A percentile compares a stretch with the other conserved stretches of the same genome.
These are phyloP conservation scores for Parascotia fuliginaria DNA, from an alignment of 2,888 invertebrate genomes.

Conservation along the genomic window DNA sequence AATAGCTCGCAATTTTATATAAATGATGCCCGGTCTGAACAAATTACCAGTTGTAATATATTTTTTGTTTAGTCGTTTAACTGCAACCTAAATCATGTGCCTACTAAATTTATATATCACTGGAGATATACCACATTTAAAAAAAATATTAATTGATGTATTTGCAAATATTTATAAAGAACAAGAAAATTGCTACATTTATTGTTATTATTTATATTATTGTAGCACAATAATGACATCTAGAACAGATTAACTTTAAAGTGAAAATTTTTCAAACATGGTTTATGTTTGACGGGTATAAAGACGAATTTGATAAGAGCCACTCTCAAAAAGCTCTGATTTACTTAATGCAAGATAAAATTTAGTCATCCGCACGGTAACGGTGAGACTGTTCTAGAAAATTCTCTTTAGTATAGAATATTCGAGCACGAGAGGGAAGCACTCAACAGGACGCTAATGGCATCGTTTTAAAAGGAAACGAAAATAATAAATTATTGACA, in stretches of 20 bases:
- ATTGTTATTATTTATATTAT: slow-evolving; percentile 34
- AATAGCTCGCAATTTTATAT: slow-evolving; percentile 8
- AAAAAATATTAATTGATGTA: too few species aligned
- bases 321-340: slow-evolving; percentile 54
- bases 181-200: too few species aligned
- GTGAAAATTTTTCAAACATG: slow-evolving; percentile 49
- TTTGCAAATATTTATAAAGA: too few species aligned
- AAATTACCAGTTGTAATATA: too few species aligned
- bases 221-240: slow-evolving; percentile 33
- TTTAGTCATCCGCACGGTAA: slow-evolving; percentile 59
- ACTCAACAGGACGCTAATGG: slow-evolving; percentile 74
- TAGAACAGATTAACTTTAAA: slow-evolving; percentile 29
- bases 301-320: slow-evolving; percentile 60
- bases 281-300: slow-evolving; percentile 31
- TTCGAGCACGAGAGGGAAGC: slow-evolving; percentile 63
- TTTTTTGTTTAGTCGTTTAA: background rate
- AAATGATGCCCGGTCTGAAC: slow-evolving; percentile 7
- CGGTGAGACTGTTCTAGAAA: slow-evolving; percentile 62
- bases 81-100: background rate
- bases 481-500: slow-evolving; percentile 83
- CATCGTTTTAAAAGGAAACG: slow-evolving; percentile 74
- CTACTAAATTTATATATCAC: background rate
- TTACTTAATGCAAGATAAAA: slow-evolving; percentile 65
- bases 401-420: slow-evolving; percentile 62
- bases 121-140: background rate